These are phyloP conservation scores for Esox lucius DNA, from an alignment of 2,797 vertebrate species.

Conservation along the genomic window DNA sequence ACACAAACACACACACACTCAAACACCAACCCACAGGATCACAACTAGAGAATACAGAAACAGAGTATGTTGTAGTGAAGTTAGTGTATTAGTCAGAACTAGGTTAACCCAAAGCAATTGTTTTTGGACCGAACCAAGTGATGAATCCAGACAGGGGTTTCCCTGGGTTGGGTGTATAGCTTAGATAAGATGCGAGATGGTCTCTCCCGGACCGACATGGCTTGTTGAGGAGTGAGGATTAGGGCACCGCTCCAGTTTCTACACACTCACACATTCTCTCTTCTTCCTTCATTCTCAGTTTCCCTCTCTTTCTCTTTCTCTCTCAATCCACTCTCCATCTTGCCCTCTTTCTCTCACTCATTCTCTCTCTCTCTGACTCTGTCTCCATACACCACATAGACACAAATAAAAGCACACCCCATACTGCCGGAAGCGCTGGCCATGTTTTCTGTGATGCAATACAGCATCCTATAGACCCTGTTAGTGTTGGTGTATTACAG, in stretches of 20 bases:
- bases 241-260: background rate
- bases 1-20: constrained; percentile 2
- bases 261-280: background rate
- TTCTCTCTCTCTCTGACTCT: background rate
- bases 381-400: no score
- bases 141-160: constrained; percentile 62
- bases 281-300: background rate
- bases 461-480: no score
- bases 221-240: background rate
- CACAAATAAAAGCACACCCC: no score
- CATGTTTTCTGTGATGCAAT: no score
- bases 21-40: background rate
- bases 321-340: no score
- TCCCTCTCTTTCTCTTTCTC: no score
- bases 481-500: no score
- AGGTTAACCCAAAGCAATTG: constrained; percentile 75
- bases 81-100: constrained; percentile 41
- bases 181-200: background rate
- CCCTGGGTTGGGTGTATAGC: background rate
- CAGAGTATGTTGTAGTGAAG: no score
- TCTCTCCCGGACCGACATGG: constrained; percentile 26
- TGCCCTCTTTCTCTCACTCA: background rate
- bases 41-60: background rate
- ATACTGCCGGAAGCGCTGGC: no score
- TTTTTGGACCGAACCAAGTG: constrained; percentile 68